Evolutionary conservation across 2,888 invertebrate genomes (phyloP), one percentile per base, ranked within the genome.

Genomic region (Drosophila nigricruria): DNA sequence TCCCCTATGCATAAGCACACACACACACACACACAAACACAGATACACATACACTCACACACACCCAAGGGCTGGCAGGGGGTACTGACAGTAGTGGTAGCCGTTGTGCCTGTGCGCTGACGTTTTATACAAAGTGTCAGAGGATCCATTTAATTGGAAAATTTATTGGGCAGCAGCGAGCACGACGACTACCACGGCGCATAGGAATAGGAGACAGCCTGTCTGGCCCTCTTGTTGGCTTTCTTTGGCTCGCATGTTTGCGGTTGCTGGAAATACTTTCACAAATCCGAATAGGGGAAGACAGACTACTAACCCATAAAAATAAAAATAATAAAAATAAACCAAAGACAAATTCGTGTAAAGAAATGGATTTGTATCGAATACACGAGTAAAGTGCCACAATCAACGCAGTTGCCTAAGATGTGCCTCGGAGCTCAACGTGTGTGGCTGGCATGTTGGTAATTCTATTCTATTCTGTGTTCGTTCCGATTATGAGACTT

Each of bases 141-240:
- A 88, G 79, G 76, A 86, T 89, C 82, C 87, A 87, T 91, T 91
- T 90, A 88, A 91, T 90, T 91, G 83, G 79, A 71, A 91, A 91
- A 91, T 91, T 91, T 91, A 91, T 90, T 91, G 78, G 83, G 73
- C 70, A 76, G 72, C 70, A 70, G 63, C 78, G 32, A 23, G 2
- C 16, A 36, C 25, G n/a, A 36, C 49, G 25, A 25, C 53, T 6
- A 18, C 53, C 12, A 18, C 53, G 53, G 18, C 38, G 53, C 54
- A 45, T 38, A 12, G 36, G 52, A 67, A 54, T 73, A 74, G 86
- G 68, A 86, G 84, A 81, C 86, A 88, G 67, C 43, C 69, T 85
- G 86, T 87, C 86, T 89, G 80, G 88, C 72, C 81, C 79, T 83
- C 72, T 65, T 79, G 71, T 78, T 88, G 79, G 88, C 84, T 84